phyloP scores from a whole-genome alignment of 2,888 invertebrate genomes.

The Carcina quercana region DNA sequence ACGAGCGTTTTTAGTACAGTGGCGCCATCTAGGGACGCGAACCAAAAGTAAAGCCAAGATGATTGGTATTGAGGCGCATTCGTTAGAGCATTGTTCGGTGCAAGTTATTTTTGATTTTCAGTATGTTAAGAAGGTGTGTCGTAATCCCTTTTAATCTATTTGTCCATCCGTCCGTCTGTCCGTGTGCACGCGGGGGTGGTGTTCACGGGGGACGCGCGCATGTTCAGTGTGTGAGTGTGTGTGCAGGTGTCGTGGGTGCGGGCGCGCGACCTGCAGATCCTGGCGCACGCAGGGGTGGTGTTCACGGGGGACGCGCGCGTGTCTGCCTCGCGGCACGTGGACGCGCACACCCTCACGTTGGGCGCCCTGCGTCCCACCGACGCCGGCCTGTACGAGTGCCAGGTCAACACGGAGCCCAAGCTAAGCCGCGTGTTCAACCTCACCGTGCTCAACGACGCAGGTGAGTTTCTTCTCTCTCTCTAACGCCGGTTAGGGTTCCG shows the following conservation, averaged over 20 bases:
- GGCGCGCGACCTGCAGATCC: conserved; percentile 79
- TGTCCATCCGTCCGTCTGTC: too few species aligned
- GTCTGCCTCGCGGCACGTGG: conserved; percentile 68
- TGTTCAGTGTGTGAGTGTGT: conserved; percentile 32
- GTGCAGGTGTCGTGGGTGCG: conserved; percentile 84
- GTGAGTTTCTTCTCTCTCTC: too few species aligned
- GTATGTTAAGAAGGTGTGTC: too few species aligned
- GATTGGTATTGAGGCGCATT: too few species aligned
- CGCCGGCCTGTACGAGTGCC: conserved; percentile 51
- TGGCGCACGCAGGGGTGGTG: conserved; percentile 76
- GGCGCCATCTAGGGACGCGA: too few species aligned
- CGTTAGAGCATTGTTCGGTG: too few species aligned
- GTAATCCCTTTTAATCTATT: too few species aligned
- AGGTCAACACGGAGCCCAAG: conserved; percentile 11
- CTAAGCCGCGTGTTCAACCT: conserved; percentile 7
- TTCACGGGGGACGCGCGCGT: conserved; percentile 82
- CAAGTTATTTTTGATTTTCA: too few species aligned
- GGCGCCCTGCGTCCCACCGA: conserved; percentile 74
- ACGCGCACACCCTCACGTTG: conserved; percentile 70
- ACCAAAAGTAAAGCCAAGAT: too few species aligned
- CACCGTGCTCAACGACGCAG: background rate
- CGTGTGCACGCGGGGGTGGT: conserved; percentile 77
- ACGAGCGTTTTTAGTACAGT: too few species aligned
- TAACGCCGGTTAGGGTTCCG: too few species aligned
- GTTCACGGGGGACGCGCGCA: conserved; percentile 81